phyloP scores from a whole-genome alignment of 2,113 vertebrate genomes.

The Scomber japonicus region DNA sequence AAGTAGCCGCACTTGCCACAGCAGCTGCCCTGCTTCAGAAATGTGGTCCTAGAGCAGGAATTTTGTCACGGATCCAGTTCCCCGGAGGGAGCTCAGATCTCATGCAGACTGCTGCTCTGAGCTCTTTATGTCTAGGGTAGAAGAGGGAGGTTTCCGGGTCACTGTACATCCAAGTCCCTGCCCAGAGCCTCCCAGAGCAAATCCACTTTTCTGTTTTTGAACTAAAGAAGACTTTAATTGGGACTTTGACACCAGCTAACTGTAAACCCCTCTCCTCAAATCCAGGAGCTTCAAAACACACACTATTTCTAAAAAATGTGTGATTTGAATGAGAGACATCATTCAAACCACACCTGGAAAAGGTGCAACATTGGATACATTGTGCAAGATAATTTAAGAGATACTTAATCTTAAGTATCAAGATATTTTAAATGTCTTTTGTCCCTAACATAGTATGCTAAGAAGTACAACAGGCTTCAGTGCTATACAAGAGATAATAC shows the following conservation, averaged over 20 bases:
- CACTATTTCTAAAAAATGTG: neutral
- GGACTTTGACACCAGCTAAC: conserved; percentile 47
- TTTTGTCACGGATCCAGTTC: conserved; percentile 77
- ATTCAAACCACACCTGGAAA: neutral
- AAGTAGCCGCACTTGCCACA: conserved; percentile 65
- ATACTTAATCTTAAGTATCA: neutral
- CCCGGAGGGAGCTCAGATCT: conserved; percentile 75
- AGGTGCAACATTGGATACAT: neutral
- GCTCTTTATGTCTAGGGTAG: conserved; percentile 76
- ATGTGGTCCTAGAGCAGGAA: conserved; percentile 70
- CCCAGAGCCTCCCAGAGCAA: conserved; percentile 54
- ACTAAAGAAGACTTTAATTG: conserved; percentile 54
- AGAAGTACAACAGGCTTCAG: neutral
- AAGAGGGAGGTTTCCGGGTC: conserved; percentile 76
- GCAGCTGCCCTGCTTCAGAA: conserved; percentile 77
- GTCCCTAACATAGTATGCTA: neutral
- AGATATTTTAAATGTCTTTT: conserved; percentile 15
- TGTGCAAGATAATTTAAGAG: neutral
- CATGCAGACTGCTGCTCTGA: conserved; percentile 65
- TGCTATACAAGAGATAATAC: neutral
- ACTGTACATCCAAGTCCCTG: conserved; percentile 71
- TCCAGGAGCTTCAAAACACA: conserved; percentile 14
- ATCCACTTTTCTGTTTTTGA: conserved; percentile 56
- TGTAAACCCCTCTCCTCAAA: conserved; percentile 41
- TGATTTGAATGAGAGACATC: neutral